Evolutionary conservation across 2,113 vertebrate genomes (phyloP).

Genomic region (Oreochromis spilurus): DNA sequence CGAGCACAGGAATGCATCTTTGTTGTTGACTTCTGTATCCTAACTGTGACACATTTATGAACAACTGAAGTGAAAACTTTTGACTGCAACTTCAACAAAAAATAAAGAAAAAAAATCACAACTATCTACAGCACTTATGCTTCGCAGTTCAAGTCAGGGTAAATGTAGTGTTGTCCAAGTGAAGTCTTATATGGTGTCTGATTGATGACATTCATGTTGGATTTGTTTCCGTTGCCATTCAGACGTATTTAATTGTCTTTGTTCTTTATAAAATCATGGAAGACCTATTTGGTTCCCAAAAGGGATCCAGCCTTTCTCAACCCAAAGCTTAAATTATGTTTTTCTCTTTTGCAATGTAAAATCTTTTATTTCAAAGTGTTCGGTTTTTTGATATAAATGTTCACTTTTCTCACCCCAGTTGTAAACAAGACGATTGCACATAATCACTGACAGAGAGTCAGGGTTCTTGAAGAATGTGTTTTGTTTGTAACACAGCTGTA

Average conservation of each 20-base stretch:
- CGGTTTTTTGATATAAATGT: not conserved
- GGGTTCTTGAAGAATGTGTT: conserved; percentile 37
- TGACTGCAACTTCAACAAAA: not conserved
- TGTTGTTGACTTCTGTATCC: not conserved
- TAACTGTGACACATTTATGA: conserved; percentile 1
- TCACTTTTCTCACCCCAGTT: conserved; percentile 1
- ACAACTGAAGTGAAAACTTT: not conserved
- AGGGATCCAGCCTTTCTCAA: conserved; percentile 18
- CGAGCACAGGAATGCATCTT: not conserved
- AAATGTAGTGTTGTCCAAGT: not conserved
- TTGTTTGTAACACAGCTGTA: conserved; percentile 42
- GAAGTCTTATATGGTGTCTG: conserved; percentile 5
- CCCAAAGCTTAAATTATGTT: conserved; percentile 38
- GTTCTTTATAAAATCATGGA: conserved; percentile 41
- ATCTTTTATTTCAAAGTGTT: not conserved
- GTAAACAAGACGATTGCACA: conserved; percentile 52
- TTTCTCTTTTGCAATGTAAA: conserved; percentile 24
- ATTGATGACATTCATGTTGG: conserved; percentile 13
- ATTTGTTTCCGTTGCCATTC: conserved; percentile 12
- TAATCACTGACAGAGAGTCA: conserved; percentile 26
- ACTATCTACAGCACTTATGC: conserved; percentile 7
- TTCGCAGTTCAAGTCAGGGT: conserved; percentile 12
- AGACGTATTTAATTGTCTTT: conserved; percentile 16
- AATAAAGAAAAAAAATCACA: not conserved
- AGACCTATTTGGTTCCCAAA: conserved; percentile 16